phyloP scores from a whole-genome alignment of 2,888 invertebrate genomes.

The Laspeyria flexula region DNA sequence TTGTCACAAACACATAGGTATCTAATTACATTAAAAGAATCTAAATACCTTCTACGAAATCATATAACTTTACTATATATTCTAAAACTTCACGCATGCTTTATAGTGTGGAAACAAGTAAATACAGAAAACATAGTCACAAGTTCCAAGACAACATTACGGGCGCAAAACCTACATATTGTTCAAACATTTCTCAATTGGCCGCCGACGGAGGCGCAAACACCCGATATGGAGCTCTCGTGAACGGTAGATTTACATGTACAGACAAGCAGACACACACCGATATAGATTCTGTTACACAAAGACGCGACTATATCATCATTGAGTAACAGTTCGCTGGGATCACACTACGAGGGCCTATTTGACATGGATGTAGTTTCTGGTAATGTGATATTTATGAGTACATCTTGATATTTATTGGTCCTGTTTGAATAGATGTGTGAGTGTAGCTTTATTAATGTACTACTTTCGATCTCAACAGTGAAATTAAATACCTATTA shows the following conservation, averaged over 20 bases:
- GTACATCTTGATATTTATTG: not conserved
- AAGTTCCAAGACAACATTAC: slow-evolving; percentile 28
- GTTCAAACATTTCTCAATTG: slow-evolving; percentile 60
- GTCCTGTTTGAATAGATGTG: no score
- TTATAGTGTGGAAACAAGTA: slow-evolving; percentile 7
- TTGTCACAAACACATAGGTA: no score
- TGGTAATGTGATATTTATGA: not conserved
- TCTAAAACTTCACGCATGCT: not conserved
- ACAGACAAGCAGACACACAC: slow-evolving; percentile 19
- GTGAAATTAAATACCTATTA: no score
- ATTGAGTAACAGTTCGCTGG: slow-evolving; percentile 11
- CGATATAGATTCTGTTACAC: slow-evolving; percentile 22
- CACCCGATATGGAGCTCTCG: slow-evolving; percentile 43
- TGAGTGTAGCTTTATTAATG: no score
- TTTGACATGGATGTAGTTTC: not conserved
- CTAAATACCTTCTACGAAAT: not conserved
- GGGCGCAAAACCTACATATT: slow-evolving; percentile 49
- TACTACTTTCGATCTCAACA: no score
- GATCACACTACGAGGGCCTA: not conserved
- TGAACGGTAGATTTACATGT: slow-evolving; percentile 44
- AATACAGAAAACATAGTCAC: slow-evolving; percentile 4
- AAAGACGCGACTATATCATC: slow-evolving; percentile 27
- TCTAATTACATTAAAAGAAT: no score
- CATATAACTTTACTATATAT: not conserved
- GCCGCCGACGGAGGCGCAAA: slow-evolving; percentile 43